Evolutionary conservation across 2,797 vertebrate species (phyloP).

Genomic region (Typhlichthys eigenmanni): DNA sequence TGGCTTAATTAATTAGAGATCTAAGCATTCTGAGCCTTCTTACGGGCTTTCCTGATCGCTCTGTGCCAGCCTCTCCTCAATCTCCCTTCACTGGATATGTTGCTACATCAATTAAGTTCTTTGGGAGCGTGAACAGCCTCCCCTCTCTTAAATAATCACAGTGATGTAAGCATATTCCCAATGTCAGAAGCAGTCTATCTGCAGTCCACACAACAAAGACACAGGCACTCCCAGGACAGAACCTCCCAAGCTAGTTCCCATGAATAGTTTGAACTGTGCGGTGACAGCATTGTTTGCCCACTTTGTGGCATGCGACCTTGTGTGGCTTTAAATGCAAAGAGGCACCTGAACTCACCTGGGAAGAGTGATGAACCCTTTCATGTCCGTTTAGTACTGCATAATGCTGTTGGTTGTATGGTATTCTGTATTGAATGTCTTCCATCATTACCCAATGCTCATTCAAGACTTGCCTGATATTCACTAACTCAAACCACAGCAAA

Average conservation of each 20-base stretch:
- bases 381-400: slow-evolving; percentile 10
- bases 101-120: slow-evolving; percentile 59
- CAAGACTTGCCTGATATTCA: too few relatives aligned
- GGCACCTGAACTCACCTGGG: background rate
- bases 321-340: background rate
- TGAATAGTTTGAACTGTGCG: slow-evolving; percentile 43
- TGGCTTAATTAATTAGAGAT: slow-evolving; percentile 40
- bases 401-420: slow-evolving; percentile 13
- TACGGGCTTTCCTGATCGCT: slow-evolving; percentile 35
- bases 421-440: background rate
- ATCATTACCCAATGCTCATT: too few relatives aligned
- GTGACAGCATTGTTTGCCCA: slow-evolving; percentile 34
- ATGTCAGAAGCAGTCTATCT: slow-evolving; percentile 35
- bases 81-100: slow-evolving; percentile 39
- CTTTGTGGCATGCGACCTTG: background rate
- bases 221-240: slow-evolving; percentile 32
- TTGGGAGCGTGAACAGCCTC: slow-evolving; percentile 36
- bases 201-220: slow-evolving; percentile 26
- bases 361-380: background rate
- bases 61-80: slow-evolving; percentile 39
- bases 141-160: slow-evolving; percentile 30
- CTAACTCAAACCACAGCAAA: too few relatives aligned
- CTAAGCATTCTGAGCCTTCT: slow-evolving; percentile 46
- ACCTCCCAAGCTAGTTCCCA: slow-evolving; percentile 39
- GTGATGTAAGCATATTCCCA: slow-evolving; percentile 34